phyloP scores from a whole-genome alignment of 2,113 vertebrate genomes.

The Myanophis thanlyinensis region DNA sequence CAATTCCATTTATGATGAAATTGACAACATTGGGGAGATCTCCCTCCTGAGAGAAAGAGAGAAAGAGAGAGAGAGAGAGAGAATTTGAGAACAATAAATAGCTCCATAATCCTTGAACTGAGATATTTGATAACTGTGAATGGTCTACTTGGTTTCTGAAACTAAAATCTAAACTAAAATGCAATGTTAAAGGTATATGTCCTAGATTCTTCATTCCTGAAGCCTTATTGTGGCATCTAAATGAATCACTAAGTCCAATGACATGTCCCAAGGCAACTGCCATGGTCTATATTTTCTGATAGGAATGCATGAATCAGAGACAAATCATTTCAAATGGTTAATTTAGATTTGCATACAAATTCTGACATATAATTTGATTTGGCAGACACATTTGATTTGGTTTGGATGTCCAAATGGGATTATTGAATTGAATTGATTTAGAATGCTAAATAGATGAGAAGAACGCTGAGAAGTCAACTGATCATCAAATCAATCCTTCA shows the following conservation, averaged over 20 bases:
- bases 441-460: background rate
- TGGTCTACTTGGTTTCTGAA: background rate
- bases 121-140: background rate
- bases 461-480: background rate
- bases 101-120: background rate
- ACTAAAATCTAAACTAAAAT: background rate
- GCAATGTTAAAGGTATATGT: background rate
- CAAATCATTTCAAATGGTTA: background rate
- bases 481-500: background rate
- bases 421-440: background rate
- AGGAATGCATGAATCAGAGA: background rate
- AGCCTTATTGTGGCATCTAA: background rate
- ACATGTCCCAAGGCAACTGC: background rate
- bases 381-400: background rate
- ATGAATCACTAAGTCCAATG: background rate
- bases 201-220: background rate
- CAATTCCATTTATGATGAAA: background rate
- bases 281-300: background rate
- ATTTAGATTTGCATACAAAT: background rate
- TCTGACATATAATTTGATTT: background rate
- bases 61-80: no score
- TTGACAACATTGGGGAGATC: background rate
- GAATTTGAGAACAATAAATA: background rate
- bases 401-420: background rate
- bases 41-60: no score